Conservation (phyloP, 2,888 invertebrate genomes). For the Germaria angustata region DNA sequence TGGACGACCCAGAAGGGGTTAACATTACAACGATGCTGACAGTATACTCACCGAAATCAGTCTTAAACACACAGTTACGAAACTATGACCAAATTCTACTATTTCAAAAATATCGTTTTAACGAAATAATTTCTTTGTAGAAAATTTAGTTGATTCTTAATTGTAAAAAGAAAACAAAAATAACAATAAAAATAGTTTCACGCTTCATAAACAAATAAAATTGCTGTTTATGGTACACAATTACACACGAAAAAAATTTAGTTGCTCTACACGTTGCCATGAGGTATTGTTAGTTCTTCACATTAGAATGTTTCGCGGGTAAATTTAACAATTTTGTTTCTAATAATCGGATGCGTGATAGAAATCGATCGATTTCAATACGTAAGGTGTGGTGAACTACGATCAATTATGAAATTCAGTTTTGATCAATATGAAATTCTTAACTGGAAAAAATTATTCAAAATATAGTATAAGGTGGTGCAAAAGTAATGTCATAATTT, state of each 20-base stretch:
- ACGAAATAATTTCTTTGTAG: not conserved
- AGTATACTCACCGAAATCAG: not conserved
- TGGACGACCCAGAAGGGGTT: slow-evolving; percentile 11
- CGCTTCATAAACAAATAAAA: slow-evolving; percentile 47
- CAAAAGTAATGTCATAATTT: too few species aligned
- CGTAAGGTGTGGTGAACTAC: too few species aligned
- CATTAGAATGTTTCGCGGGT: not conserved
- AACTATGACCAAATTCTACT: not conserved
- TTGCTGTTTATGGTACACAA: slow-evolving; percentile 26
- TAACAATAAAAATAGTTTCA: slow-evolving; percentile 40
- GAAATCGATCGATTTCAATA: too few species aligned
- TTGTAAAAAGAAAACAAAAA: not conserved
- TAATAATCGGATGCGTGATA: too few species aligned
- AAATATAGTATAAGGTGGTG: too few species aligned
- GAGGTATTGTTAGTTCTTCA: not conserved
- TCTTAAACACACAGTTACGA: not conserved
- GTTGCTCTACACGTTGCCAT: not conserved
- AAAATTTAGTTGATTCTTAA: not conserved
- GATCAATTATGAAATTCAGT: too few species aligned
- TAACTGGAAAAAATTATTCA: too few species aligned
- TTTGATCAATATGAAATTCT: too few species aligned
- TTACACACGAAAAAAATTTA: slow-evolving; percentile 6
- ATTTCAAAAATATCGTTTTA: not conserved
- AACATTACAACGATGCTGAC: not conserved
- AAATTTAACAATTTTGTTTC: too few species aligned